phyloP scores from a whole-genome alignment of 2,888 invertebrate genomes.

The Scrobipalpa costella region DNA sequence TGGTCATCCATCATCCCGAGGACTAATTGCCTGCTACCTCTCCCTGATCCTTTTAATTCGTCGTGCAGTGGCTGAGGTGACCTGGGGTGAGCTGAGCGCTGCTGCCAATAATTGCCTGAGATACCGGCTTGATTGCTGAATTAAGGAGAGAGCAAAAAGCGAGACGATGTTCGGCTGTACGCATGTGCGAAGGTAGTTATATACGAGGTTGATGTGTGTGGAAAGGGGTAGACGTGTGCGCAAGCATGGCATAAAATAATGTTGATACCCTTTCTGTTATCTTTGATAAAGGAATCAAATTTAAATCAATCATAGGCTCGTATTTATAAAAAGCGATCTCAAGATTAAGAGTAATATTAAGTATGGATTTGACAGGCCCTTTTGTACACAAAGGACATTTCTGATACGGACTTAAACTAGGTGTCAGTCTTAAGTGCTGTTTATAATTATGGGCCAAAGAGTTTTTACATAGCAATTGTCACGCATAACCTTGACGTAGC shows the following conservation, averaged over 20 bases:
- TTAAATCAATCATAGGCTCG: no score
- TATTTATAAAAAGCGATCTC: no score
- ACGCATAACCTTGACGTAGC: background rate
- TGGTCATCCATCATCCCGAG: conserved; percentile 75
- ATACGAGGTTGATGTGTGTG: background rate
- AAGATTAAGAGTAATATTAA: no score
- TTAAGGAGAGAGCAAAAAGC: conserved; percentile 57
- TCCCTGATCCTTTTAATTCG: conserved; percentile 76
- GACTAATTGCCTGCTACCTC: conserved; percentile 80
- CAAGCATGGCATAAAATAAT: background rate
- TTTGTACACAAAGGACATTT: no score
- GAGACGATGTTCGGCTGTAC: conserved; percentile 29
- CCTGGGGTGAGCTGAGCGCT: conserved; percentile 51
- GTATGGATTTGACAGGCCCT: no score
- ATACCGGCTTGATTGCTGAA: conserved; percentile 62
- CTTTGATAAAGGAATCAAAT: no score
- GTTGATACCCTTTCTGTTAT: no score
- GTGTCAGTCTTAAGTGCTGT: no score
- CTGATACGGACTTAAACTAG: no score
- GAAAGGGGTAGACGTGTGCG: background rate
- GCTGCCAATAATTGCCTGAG: conserved; percentile 67
- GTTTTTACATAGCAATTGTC: no score
- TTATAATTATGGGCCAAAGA: no score
- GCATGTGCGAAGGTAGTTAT: conserved; percentile 45
- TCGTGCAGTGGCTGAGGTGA: conserved; percentile 46